Evolutionary conservation across 2,888 invertebrate genomes (phyloP), one percentile per base, ranked within the genome.

Genomic region (Stenchaetothrips biformis): DNA sequence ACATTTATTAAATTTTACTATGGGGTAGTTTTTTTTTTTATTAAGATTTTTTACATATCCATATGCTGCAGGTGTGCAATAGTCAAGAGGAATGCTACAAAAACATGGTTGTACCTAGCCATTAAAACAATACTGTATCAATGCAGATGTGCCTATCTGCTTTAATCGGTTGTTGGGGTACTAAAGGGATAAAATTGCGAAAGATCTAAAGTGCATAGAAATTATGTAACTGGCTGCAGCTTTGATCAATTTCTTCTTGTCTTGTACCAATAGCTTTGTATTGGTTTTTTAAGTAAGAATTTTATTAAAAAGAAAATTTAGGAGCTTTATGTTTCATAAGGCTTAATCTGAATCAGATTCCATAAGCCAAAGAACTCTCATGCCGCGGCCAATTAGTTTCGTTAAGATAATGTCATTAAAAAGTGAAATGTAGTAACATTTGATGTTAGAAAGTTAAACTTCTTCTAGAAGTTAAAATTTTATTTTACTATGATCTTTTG

Each of bases 331-430:
- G 67, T 25, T 74, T 21, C 1, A 9, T n/a, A 25, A 7, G 7
- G n/a, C 11, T 11, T 11, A n/a, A 37, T 37, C 37, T 37, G 2
- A 37, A 37, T 25, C 25, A 25, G n/a, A 74, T 74, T 74, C 67
- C 67, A 25, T 74, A 74, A 25, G 67, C 25, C 67, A 74, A 74
- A 74, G 67, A n/a, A 74, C 67, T 74, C n/a, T 74, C 7, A 74
- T 74, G 37, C 8, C 7, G 21, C 9, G 67, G 67, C 67, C 25
- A 25, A 74, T 74, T 74, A 1, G n/a, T n/a, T 37, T 37, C 4
- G 4, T 37, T 37, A 37, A 2, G 37, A 37, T 37, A 37, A 37
- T 37, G 37, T 37, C 37, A 37, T 37, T 74, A n/a, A 74, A 74
- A 25, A 25, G 8, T 25, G 53, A 53, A 11, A 4, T 53, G 4